phyloP scores from a whole-genome alignment of 1,140 invertebrate species.

The Macrobrachium nipponense region DNA sequence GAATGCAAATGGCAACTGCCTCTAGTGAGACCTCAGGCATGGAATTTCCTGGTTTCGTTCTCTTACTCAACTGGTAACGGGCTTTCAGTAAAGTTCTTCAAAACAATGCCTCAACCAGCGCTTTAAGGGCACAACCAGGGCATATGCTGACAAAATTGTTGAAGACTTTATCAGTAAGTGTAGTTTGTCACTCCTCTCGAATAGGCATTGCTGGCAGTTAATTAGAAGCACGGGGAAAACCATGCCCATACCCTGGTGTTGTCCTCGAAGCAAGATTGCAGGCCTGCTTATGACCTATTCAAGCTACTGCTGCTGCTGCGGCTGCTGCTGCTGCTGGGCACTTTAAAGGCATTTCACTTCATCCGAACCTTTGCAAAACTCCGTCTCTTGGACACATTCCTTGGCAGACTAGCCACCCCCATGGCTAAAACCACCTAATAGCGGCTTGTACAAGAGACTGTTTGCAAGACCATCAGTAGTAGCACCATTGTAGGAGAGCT shows the following conservation, averaged over 20 bases:
- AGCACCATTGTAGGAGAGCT: conserved; percentile 37
- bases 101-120: not conserved
- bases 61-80: too few relatives aligned
- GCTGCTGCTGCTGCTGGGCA: too few relatives aligned
- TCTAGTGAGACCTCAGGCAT: too few relatives aligned
- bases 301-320: not conserved
- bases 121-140: conserved; percentile 25
- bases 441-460: conserved; percentile 17
- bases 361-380: not conserved
- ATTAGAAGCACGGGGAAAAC: conserved; percentile 14
- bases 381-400: conserved; percentile 14
- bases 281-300: conserved; percentile 3
- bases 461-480: conserved; percentile 26
- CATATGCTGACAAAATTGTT: not conserved
- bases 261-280: conserved; percentile 8
- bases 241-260: conserved; percentile 10
- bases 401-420: conserved; percentile 43
- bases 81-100: too few relatives aligned
- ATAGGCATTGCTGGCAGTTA: conserved; percentile 39
- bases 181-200: conserved; percentile 36
- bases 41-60: too few relatives aligned
- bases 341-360: conserved; percentile 19
- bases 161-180: not conserved
- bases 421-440: conserved; percentile 30
- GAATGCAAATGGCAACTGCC: not conserved